Base-by-base conservation (phyloP, 1,140 invertebrate species). In the Drosophila pallidifrons region DNA sequence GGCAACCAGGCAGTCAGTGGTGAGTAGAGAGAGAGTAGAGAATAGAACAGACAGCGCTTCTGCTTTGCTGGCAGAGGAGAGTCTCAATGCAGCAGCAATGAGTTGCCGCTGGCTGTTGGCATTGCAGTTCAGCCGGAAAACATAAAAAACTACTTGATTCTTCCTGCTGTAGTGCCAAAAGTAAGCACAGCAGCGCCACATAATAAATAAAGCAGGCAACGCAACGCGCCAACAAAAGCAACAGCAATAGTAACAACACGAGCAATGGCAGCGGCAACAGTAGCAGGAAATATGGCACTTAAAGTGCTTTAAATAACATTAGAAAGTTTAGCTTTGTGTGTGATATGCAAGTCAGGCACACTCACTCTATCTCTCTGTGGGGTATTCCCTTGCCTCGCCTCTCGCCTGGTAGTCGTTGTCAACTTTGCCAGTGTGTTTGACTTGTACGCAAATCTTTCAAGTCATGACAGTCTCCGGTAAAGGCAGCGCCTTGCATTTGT, bases 221-320 rank as follows among this genome's bases (percentile, higher is more conserved):
- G 60, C 81, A 67, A 25, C 20, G 66, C 20, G 16, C 51, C 35
- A 52, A 52, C 49, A 52, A 13, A 4, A 3, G 25, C 25, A 30
- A 30, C 20, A 25, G 8, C 49, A 51, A 51, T 1, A 6, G 54
- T 25, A 25, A 25, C 20, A 32, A 1, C 32, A 60, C 15, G 11
- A 4, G 58, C 60, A 61, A 47, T 38, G 32, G 5, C 15, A 38
- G 16, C 30, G 32, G n/a, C 28, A 55, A 55, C 32, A 10, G 54
- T 13, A 61, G 77, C 77, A 89, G 83, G 85, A 88, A 88, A 88
- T 88, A 89, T 88, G 86, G 75, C 83, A 88, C 83, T 88, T 88
- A 88, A 88, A 88, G 83, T 88, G 86, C 83, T 88, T 88, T 88
- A 88, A 88, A 88, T 89, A 88, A 89, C 83, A 88, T 88, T 89